phyloP scores from a whole-genome alignment of 2,888 invertebrate genomes.

The Lithosia quadra region DNA sequence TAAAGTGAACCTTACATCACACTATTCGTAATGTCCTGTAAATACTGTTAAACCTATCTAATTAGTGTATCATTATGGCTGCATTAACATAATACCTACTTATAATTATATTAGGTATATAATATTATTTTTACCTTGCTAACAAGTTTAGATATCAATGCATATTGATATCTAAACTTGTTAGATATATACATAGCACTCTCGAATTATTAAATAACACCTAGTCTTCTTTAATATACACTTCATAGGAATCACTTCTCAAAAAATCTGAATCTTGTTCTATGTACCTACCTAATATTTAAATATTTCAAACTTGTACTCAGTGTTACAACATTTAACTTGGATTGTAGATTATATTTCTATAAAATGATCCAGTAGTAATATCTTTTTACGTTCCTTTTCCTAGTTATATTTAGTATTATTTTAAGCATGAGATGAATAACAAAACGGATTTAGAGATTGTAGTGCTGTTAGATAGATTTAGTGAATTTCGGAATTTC shows the following conservation, averaged over 20 bases:
- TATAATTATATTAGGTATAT: too few relatives aligned
- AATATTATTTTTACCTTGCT: not conserved
- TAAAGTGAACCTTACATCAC: not conserved
- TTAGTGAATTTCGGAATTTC: slow-evolving; percentile 38
- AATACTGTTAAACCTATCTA: not conserved
- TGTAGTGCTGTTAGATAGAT: slow-evolving; percentile 48
- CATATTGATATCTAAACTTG: too few relatives aligned
- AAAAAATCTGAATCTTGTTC: not conserved
- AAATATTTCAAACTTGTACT: not conserved
- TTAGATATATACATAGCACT: slow-evolving; percentile 4
- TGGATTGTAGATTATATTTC: slow-evolving; percentile 6
- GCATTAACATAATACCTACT: not conserved
- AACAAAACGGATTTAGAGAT: slow-evolving; percentile 34
- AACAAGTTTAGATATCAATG: not conserved
- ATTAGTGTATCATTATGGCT: not conserved
- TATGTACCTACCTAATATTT: slow-evolving; percentile 2
- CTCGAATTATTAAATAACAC: not conserved
- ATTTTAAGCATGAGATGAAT: slow-evolving; percentile 21
- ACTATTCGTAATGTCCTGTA: not conserved
- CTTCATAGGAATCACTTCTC: slow-evolving; percentile 2
- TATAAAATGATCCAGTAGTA: not conserved
- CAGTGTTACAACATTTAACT: not conserved
- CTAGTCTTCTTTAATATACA: slow-evolving; percentile 1
- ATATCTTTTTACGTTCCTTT: slow-evolving; percentile 9
- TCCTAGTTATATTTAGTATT: slow-evolving; percentile 7